These are phyloP conservation scores for Tiliacea aurago DNA, from an alignment of 2,888 invertebrate genomes.

Conservation along the genomic window DNA sequence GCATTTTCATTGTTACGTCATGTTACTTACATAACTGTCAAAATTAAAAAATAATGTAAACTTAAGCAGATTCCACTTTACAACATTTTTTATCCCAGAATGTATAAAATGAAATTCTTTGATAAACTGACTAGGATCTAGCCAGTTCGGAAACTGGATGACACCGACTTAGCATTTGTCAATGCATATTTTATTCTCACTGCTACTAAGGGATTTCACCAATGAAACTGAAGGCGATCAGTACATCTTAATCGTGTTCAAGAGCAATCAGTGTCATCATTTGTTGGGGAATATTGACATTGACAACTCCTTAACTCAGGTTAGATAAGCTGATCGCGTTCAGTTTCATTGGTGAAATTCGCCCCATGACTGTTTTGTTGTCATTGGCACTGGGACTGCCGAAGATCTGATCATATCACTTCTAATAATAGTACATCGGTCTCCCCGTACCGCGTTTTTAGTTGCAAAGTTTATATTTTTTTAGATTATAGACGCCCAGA, in stretches of 20 bases:
- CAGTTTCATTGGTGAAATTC: too few species aligned
- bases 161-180: neutral
- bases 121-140: slow-evolving; percentile 10
- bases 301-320: too few species aligned
- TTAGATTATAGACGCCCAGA: neutral
- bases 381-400: neutral
- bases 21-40: slow-evolving; percentile 2
- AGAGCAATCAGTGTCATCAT: too few species aligned
- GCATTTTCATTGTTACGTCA: slow-evolving; percentile 38
- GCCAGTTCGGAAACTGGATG: neutral
- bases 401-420: neutral
- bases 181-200: neutral
- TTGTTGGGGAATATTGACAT: too few species aligned
- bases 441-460: neutral
- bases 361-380: too few species aligned
- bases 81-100: neutral
- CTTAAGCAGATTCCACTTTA: neutral
- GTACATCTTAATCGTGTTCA: too few species aligned
- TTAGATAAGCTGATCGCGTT: too few species aligned
- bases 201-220: neutral
- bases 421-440: neutral
- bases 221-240: too few species aligned
- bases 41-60: neutral
- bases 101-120: neutral
- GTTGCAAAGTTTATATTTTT: neutral